Conservation (phyloP, 2,888 invertebrate species). For the Phyto melanocephala region DNA sequence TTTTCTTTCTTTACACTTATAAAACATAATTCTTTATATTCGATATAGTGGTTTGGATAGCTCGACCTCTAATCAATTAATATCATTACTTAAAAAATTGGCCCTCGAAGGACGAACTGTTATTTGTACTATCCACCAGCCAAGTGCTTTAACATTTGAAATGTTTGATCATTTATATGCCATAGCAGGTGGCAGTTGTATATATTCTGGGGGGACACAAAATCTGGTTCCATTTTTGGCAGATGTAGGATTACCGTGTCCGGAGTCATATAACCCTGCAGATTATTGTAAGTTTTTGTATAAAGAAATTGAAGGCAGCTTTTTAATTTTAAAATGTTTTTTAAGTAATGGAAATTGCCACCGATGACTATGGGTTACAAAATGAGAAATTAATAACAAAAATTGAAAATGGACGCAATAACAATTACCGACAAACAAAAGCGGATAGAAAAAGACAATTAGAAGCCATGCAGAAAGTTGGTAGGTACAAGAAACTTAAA, state of each 20-base stretch:
- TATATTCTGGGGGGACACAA: conserved; percentile 88
- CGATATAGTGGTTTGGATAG: conserved; percentile 87
- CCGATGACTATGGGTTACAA: conserved; percentile 86
- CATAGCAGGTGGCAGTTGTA: conserved; percentile 88
- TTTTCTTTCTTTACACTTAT: no score
- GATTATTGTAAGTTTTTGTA: conserved; percentile 86
- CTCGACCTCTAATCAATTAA: conserved; percentile 89
- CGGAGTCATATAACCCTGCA: conserved; percentile 93
- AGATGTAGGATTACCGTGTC: conserved; percentile 86
- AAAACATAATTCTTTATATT: no score
- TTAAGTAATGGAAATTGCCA: conserved; percentile 88
- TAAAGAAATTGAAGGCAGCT: not conserved
- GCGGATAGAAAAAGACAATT: conserved; percentile 75
- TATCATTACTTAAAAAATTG: conserved; percentile 88
- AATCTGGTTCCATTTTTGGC: conserved; percentile 88
- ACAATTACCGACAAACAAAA: conserved; percentile 80
- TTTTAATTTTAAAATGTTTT: conserved; percentile 13
- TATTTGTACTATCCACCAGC: conserved; percentile 94
- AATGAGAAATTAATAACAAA: conserved; percentile 81
- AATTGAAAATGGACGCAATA: conserved; percentile 83
- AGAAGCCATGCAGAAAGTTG: conserved; percentile 76
- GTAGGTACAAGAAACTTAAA: conserved; percentile 70
- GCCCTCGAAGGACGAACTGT: conserved; percentile 92
- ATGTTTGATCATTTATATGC: conserved; percentile 94
- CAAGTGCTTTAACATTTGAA: conserved; percentile 90